These are phyloP conservation scores for Calliopum simillimum DNA, from an alignment of 2,888 invertebrate genomes.

Conservation along the genomic window DNA sequence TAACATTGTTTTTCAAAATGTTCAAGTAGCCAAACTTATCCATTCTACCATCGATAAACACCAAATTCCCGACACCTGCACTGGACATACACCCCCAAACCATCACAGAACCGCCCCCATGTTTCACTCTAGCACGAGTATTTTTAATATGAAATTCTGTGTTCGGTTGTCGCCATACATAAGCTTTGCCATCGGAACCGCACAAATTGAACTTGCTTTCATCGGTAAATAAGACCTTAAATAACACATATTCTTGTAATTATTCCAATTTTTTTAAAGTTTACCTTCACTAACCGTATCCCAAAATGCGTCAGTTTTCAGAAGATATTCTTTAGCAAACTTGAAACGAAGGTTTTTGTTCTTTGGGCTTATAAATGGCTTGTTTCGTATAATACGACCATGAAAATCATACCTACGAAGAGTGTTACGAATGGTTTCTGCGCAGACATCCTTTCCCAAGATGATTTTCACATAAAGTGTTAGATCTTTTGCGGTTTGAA, in stretches of 20 bases:
- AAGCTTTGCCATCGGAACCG: too few species aligned
- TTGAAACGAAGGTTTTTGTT: too few species aligned
- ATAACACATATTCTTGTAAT: too few species aligned
- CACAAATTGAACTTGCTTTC: too few species aligned
- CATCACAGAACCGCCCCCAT: too few species aligned
- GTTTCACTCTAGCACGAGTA: too few species aligned
- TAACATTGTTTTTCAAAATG: neutral
- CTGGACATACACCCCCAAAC: too few species aligned
- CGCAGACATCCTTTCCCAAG: neutral
- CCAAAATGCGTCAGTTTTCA: neutral
- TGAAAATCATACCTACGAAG: neutral
- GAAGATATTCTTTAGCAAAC: too few species aligned
- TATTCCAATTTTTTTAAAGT: too few species aligned
- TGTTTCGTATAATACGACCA: neutral
- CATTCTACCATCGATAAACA: constrained; percentile 6
- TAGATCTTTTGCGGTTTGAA: neutral
- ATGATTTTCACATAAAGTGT: neutral
- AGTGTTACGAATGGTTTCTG: neutral
- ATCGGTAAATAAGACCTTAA: neutral
- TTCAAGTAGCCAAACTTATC: neutral
- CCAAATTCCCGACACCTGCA: neutral
- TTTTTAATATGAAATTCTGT: too few species aligned
- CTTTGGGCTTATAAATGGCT: neutral
- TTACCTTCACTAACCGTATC: neutral
- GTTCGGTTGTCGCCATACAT: too few species aligned